Evolutionary conservation across 2,797 vertebrate genomes (phyloP).

Genomic region (Percopsis omiscomaycus): DNA sequence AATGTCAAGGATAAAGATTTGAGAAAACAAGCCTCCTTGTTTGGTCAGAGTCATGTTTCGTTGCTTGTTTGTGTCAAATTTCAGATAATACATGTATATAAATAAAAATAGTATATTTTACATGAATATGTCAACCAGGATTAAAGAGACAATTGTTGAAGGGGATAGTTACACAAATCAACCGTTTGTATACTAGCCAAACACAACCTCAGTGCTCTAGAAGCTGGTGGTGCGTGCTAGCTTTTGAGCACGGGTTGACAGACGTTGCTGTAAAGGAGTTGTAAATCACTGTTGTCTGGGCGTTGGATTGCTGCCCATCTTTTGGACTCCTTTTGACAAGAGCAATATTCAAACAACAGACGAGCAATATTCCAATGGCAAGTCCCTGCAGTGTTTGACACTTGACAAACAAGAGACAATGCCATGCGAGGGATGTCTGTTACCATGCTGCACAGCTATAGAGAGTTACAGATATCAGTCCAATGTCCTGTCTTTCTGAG

Average conservation of each 20-base stretch:
- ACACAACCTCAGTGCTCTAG: conserved; percentile 31
- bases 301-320: conserved; percentile 18
- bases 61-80: conserved; percentile 6
- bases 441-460: conserved; percentile 14
- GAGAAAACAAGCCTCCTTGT: conserved; percentile 35
- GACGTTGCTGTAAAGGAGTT: background rate
- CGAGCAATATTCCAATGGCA: conserved; percentile 9
- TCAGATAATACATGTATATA: conserved; percentile 15
- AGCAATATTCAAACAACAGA: conserved; percentile 27
- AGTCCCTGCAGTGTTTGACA: conserved; percentile 30
- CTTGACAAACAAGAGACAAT: conserved; percentile 11
- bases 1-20: conserved; percentile 51
- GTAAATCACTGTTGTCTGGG: conserved; percentile 32
- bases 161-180: conserved; percentile 41
- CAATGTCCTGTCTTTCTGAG: conserved; percentile 24
- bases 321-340: conserved; percentile 13
- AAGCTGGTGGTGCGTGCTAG: conserved; percentile 15
- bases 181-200: conserved; percentile 42
- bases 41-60: conserved; percentile 18
- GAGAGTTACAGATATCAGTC: background rate
- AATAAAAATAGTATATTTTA: conserved; percentile 2
- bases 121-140: conserved; percentile 34
- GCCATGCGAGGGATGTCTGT: conserved; percentile 3
- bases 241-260: conserved; percentile 4
- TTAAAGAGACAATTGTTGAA: conserved; percentile 33